Percentiles rank a stretch among this genome's conserved stretches.
Evolutionary conservation across 2,888 invertebrate species (phyloP).

Genomic region (Antheraea assamensis): DNA sequence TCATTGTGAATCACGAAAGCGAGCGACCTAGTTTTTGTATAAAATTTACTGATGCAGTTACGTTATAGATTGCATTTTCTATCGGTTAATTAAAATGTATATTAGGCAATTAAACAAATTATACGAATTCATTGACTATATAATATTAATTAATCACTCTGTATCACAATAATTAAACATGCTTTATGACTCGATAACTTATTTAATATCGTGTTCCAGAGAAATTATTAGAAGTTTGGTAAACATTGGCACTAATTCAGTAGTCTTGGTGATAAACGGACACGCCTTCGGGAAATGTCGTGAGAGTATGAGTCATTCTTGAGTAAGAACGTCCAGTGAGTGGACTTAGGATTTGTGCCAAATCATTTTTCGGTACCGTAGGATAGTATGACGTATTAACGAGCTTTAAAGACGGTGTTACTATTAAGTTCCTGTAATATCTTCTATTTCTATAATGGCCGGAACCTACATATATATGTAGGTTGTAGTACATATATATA

Average conservation of each 20-base stretch:
- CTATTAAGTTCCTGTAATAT: no score
- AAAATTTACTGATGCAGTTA: not conserved
- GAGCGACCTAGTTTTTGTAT: not conserved
- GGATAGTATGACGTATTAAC: not conserved
- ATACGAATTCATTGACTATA: not conserved
- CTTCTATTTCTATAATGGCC: no score
- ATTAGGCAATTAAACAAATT: no score
- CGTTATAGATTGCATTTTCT: not conserved
- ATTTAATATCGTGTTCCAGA: not conserved
- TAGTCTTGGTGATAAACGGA: not conserved
- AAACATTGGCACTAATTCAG: not conserved
- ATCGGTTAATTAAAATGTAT: not conserved
- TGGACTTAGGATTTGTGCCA: constrained; percentile 11
- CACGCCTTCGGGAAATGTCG: not conserved
- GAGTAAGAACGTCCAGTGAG: no score
- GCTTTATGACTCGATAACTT: not conserved
- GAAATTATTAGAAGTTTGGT: not conserved
- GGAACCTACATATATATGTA: no score
- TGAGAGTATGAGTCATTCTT: constrained; percentile 7
- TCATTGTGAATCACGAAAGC: no score
- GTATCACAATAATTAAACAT: not conserved
- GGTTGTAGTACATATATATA: no score
- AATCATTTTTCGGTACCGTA: not conserved
- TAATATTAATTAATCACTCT: not conserved
- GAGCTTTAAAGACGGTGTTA: no score